Percentiles rank a stretch among this genome's conserved stretches.
Evolutionary conservation across 1,140 invertebrate genomes (phyloP).

Genomic region (Spodoptera litura): DNA sequence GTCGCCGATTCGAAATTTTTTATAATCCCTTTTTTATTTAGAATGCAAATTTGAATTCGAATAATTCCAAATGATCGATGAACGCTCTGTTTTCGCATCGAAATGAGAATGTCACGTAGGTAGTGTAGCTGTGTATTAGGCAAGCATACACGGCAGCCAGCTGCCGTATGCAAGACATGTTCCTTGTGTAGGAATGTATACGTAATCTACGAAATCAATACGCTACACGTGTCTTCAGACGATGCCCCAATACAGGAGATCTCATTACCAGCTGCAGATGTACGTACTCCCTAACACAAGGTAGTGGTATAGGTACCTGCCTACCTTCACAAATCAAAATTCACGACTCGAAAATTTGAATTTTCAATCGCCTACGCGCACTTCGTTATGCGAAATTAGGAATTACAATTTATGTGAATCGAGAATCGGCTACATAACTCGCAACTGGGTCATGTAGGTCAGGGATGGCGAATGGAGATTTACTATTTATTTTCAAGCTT

Average conservation of each 20-base stretch:
- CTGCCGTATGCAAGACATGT: not conserved
- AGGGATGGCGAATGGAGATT: slow-evolving; percentile 53
- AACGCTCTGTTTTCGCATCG: not conserved
- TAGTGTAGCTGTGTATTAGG: not conserved
- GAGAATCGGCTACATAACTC: slow-evolving; percentile 47
- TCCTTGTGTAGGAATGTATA: slow-evolving; percentile 1
- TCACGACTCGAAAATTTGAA: slow-evolving; percentile 46
- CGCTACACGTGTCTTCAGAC: slow-evolving; percentile 27
- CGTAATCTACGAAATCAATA: slow-evolving; percentile 34
- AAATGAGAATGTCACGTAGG: slow-evolving; percentile 2
- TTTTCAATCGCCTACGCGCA: slow-evolving; percentile 44
- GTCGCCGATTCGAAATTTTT: slow-evolving; percentile 58
- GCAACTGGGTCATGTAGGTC: slow-evolving; percentile 66
- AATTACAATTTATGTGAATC: slow-evolving; percentile 52
- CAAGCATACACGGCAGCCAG: not conserved
- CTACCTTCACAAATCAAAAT: slow-evolving; percentile 25
- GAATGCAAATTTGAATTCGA: slow-evolving; percentile 44
- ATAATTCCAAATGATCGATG: slow-evolving; percentile 9
- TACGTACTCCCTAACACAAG: not conserved
- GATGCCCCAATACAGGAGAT: slow-evolving; percentile 35
- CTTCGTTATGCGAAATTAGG: slow-evolving; percentile 52
- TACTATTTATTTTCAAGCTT: slow-evolving; percentile 50
- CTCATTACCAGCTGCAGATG: slow-evolving; percentile 9
- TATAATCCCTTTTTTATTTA: slow-evolving; percentile 42
- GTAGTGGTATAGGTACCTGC: not conserved